A percentile compares a stretch with the other conserved stretches of the same genome.
phyloP scores from a whole-genome alignment of 2,797 vertebrate genomes.

The Sphaeramia orbicularis region DNA sequence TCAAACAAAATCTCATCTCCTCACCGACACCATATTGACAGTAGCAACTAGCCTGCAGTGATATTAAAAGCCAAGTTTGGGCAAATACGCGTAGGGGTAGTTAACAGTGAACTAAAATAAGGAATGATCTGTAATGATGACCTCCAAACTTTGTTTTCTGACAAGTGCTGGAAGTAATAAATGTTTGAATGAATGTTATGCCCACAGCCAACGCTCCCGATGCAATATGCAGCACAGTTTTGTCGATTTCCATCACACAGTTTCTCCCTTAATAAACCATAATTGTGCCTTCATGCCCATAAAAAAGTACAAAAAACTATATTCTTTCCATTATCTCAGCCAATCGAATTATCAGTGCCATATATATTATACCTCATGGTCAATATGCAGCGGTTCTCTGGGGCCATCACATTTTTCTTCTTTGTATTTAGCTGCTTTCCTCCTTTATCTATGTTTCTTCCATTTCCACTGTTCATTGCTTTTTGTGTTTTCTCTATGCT shows the following conservation, averaged over 20 bases:
- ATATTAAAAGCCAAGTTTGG: conserved; percentile 1
- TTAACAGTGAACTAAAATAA: conserved; percentile 6
- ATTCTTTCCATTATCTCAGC: conserved; percentile 26
- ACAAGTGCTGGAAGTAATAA: conserved; percentile 26
- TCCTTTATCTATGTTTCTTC: conserved; percentile 32
- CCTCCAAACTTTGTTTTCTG: conserved; percentile 13
- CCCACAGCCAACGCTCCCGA: conserved; percentile 6
- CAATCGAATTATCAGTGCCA: conserved; percentile 25
- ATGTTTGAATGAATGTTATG: conserved; percentile 23
- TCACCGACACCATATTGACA: conserved; percentile 28
- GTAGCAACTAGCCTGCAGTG: conserved; percentile 16
- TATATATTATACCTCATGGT: conserved; percentile 43
- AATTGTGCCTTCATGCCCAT: conserved; percentile 3
- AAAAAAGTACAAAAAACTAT: conserved; percentile 29
- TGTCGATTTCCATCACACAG: conserved; percentile 29
- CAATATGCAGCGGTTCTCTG: conserved; percentile 37
- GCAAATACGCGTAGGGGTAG: not conserved
- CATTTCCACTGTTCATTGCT: conserved; percentile 43
- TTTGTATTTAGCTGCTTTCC: conserved; percentile 21
- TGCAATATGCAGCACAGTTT: conserved; percentile 18
- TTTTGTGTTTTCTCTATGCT: conserved; percentile 46
- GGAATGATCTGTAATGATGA: conserved; percentile 30
- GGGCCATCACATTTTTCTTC: conserved; percentile 56
- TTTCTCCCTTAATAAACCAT: conserved; percentile 38
- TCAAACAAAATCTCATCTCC: conserved; percentile 41